Base-by-base conservation (phyloP, 2,113 vertebrate genomes). In the Mesoclemmys tuberculata region DNA sequence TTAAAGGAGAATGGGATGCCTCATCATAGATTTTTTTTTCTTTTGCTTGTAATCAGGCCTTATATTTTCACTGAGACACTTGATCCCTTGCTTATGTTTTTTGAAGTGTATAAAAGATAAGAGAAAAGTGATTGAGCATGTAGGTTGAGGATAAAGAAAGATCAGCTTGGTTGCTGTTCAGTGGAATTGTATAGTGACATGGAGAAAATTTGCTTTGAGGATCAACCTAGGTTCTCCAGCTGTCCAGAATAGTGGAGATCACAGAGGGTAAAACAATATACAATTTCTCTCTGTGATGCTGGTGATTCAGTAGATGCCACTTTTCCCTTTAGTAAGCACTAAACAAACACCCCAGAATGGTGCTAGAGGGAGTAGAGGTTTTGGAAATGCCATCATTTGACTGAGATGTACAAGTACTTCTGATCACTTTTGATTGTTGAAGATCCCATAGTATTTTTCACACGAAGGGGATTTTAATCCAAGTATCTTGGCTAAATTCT, bases 311-410 rank as follows among this genome's bases (percentile, higher is more conserved):
- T 2, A 24, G 5, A 13, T 2, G n/a, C 8, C 41, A 1, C 41
- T 92, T 90, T 89, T 6, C 41, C 31, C 24, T 75, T 52, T 58
- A 90, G 68, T 51, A 89, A 85, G 44, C 46, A 75, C 24, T 41
- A 13, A 71, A 29, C 5, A 75, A 75, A 44, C 13, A 88, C 5
- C 71, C 90, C 12, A 79, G 12, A 92, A 92, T 3, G 7, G 51
- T 81, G 80, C 81, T 87, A 82, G 35, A 84, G 22, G 35, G 38
- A 41, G 41, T 11, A 19, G 0, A 0, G 14, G 31, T 14, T 85
- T 31, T 38, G 82, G 85, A 77, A 85, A 82, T 85, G 79, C 4
- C 3, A 7, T 91, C 2, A 5, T 80, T 78, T 82, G 12, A 3
- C 2, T 79, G 46, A 93, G 12, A 85, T 86, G 8, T 80, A 84